These are phyloP conservation scores for Diplodus puntazzo DNA, from an alignment of 2,797 vertebrate genomes.

Conservation along the genomic window DNA sequence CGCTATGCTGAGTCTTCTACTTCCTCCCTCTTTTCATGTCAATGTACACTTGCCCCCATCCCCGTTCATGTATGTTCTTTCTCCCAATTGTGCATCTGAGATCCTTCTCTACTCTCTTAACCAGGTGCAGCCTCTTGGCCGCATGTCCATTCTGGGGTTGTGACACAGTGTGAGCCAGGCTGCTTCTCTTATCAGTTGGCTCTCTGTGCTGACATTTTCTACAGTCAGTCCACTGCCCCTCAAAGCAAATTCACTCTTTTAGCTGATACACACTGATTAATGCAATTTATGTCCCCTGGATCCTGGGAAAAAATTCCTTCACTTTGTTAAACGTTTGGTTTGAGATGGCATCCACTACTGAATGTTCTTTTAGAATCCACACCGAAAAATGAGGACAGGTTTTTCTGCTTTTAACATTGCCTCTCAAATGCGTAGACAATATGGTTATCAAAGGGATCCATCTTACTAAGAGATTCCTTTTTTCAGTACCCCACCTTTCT, in stretches of 20 bases:
- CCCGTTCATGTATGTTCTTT: slow-evolving; percentile 9
- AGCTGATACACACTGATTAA: slow-evolving; percentile 60
- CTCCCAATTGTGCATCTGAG: slow-evolving; percentile 8
- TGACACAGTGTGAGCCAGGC: slow-evolving; percentile 34
- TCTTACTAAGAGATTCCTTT: slow-evolving; percentile 77
- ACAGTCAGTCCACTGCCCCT: slow-evolving; percentile 19
- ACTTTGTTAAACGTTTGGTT: slow-evolving; percentile 63
- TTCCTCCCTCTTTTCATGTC: neutral
- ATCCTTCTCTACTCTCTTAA: slow-evolving; percentile 28
- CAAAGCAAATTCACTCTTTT: slow-evolving; percentile 42
- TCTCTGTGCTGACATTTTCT: slow-evolving; percentile 52
- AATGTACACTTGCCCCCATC: neutral
- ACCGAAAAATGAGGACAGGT: slow-evolving; percentile 51
- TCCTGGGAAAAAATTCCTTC: slow-evolving; percentile 52
- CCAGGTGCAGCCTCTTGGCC: slow-evolving; percentile 21
- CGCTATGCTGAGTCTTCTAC: neutral
- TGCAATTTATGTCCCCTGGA: slow-evolving; percentile 61
- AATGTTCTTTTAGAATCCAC: slow-evolving; percentile 63
- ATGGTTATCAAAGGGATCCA: slow-evolving; percentile 76
- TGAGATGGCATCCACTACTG: slow-evolving; percentile 61
- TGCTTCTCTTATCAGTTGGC: slow-evolving; percentile 46
- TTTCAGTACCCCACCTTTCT: slow-evolving; percentile 59
- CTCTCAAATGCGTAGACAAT: slow-evolving; percentile 39
- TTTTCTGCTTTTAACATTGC: slow-evolving; percentile 35
- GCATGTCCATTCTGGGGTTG: slow-evolving; percentile 46